Percentiles rank a stretch among this genome's conserved stretches.
phyloP scores from a whole-genome alignment of 2,797 vertebrate species.

The Pristis pectinata region DNA sequence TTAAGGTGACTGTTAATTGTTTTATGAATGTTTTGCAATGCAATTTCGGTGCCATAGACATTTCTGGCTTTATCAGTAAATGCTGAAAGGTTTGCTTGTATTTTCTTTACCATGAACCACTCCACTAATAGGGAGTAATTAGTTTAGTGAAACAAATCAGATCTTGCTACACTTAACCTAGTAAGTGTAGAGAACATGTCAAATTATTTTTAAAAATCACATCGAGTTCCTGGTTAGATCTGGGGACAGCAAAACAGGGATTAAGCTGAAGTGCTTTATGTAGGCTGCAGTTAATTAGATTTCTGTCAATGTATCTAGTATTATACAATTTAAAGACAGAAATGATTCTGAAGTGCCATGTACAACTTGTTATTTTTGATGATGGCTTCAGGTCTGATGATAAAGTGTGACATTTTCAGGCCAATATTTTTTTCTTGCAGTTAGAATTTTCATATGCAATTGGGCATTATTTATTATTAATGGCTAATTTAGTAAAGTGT shows the following conservation, averaged over 20 bases:
- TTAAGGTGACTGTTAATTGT: background rate
- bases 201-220: background rate
- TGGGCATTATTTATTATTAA: background rate
- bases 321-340: background rate
- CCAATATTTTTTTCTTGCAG: background rate
- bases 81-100: background rate
- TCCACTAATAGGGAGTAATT: background rate
- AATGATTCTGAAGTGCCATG: background rate
- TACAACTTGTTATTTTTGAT: background rate
- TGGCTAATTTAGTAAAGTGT: background rate
- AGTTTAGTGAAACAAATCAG: background rate
- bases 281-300: background rate
- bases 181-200: background rate
- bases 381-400: background rate
- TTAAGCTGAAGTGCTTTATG: background rate
- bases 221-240: background rate
- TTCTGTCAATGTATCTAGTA: background rate
- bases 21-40: background rate
- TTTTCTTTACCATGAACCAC: background rate
- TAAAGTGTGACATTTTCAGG: conserved; percentile 12
- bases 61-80: no score
- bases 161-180: background rate
- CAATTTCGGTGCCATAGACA: background rate
- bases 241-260: background rate
- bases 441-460: background rate